Percentiles rank a stretch among this genome's conserved stretches.
phyloP scores from a whole-genome alignment of 2,888 invertebrate species.

The Hartigia nigra region DNA sequence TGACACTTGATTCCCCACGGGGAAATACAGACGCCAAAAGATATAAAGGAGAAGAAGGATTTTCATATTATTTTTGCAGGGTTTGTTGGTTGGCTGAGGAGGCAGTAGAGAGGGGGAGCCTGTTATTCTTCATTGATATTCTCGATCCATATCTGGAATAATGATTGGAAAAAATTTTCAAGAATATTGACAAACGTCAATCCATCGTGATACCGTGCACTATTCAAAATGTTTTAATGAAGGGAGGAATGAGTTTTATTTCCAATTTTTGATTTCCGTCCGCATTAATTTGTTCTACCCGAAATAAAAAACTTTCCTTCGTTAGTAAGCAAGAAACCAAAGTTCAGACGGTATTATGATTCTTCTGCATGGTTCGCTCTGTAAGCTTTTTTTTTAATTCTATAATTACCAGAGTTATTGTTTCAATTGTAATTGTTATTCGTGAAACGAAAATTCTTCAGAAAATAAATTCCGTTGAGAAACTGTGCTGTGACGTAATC shows the following conservation, averaged over 20 bases:
- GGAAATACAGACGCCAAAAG: too few relatives aligned
- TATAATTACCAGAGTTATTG: not conserved
- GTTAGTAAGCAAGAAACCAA: not conserved
- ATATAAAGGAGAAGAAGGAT: too few relatives aligned
- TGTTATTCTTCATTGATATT: not conserved
- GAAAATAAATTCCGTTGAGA: not conserved
- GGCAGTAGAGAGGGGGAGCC: not conserved
- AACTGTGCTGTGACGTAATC: not conserved
- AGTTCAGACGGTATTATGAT: not conserved
- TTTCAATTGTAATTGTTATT: not conserved
- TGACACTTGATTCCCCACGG: too few relatives aligned
- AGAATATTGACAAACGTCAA: not conserved
- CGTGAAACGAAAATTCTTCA: not conserved
- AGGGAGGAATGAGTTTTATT: not conserved
- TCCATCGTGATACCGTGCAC: not conserved
- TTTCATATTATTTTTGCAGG: not conserved
- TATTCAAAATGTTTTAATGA: not conserved
- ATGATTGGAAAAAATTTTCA: not conserved
- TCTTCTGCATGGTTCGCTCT: not conserved
- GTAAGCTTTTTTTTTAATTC: not conserved
- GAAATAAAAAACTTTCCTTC: not conserved
- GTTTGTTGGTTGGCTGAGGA: not conserved
- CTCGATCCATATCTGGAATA: not conserved
- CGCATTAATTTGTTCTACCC: not conserved
- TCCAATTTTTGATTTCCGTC: not conserved